Evolutionary conservation across 2,888 invertebrate genomes (phyloP).

Genomic region (Trypoxylon attenuatum): DNA sequence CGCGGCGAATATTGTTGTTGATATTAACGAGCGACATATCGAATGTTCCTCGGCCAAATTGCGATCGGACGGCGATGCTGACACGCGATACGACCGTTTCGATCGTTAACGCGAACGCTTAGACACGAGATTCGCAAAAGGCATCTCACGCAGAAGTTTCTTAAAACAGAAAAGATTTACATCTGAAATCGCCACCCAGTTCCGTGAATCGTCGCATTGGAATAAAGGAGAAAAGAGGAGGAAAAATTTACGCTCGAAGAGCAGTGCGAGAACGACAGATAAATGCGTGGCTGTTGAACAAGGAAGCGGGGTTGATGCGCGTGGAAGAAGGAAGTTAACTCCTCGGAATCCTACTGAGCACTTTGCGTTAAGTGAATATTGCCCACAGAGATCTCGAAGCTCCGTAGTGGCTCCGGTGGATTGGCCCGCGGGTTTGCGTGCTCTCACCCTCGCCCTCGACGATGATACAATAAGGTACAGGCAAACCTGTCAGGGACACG

Average conservation of each 20-base stretch:
- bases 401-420: conserved; percentile 11
- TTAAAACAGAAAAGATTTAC: too few species aligned
- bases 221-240: too few species aligned
- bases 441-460: conserved; percentile 28
- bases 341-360: conserved; percentile 2
- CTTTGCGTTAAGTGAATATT: conserved; percentile 5
- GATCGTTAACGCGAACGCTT: background rate
- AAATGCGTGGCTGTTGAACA: conserved; percentile 8
- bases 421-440: conserved; percentile 30
- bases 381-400: background rate
- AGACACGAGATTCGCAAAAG: background rate
- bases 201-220: too few species aligned
- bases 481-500: conserved; percentile 40
- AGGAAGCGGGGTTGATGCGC: background rate
- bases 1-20: background rate
- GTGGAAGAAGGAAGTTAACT: background rate
- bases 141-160: too few species aligned
- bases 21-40: conserved; percentile 11
- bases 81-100: background rate
- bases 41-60: conserved; percentile 3
- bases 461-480: conserved; percentile 43
- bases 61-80: background rate
- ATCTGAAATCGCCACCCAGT: too few species aligned
- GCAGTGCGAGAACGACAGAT: background rate
- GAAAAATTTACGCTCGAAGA: background rate